Evolutionary conservation across 2,113 vertebrate genomes (phyloP).

Genomic region (Phainopepla nitens): DNA sequence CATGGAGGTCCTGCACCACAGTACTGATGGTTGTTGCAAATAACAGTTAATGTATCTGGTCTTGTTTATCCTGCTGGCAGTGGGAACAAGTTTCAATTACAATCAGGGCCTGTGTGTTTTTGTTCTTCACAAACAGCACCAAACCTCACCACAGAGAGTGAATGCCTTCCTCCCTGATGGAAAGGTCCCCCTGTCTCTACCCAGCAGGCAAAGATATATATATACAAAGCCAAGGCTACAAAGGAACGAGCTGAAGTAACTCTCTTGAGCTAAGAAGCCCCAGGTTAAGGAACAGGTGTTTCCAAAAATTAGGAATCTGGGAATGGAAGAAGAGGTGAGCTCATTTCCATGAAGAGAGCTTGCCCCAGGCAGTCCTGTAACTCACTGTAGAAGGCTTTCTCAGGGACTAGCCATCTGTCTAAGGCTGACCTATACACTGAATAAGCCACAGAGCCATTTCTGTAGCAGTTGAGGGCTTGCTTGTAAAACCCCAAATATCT

Average conservation of each 20-base stretch:
- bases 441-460: background rate
- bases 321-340: background rate
- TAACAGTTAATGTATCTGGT: background rate
- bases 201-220: background rate
- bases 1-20: background rate
- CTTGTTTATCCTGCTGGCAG: background rate
- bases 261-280: background rate
- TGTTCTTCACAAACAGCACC: background rate
- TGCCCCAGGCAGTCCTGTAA: conserved; percentile 30
- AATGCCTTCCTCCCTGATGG: background rate
- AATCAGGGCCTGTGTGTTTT: background rate
- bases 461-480: background rate
- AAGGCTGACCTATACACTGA: conserved; percentile 14
- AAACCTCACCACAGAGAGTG: background rate
- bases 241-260: background rate
- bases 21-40: background rate
- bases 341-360: conserved; percentile 15
- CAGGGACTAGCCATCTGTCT: conserved; percentile 30
- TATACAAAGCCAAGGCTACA: background rate
- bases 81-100: background rate
- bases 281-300: conserved; percentile 54
- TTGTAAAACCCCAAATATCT: background rate
- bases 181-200: background rate
- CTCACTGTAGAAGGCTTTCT: conserved; percentile 26
- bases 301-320: conserved; percentile 31